Conservation (phyloP, 1,140 invertebrate genomes). For the Luehdorfia chinensis region DNA sequence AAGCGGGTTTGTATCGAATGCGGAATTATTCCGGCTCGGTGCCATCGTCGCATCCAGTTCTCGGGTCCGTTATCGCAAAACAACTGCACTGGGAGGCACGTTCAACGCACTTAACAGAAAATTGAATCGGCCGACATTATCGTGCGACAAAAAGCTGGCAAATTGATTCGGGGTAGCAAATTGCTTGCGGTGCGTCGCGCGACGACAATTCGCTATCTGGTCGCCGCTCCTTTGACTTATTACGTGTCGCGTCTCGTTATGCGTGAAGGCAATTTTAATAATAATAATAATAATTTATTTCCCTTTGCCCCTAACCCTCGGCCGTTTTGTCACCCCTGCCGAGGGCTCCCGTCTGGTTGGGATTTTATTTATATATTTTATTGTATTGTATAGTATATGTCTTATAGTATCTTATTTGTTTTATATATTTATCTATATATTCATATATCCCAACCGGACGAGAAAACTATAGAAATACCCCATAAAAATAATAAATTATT, state of each 20-base stretch:
- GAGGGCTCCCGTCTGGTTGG: too few species aligned
- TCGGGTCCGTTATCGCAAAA: constrained; percentile 32
- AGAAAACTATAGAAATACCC: too few species aligned
- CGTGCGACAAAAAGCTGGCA: constrained; percentile 58
- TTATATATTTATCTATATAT: too few species aligned
- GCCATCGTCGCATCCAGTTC: constrained; percentile 16
- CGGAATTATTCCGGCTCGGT: constrained; percentile 12
- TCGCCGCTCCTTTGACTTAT: constrained; percentile 17
- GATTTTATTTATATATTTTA: too few species aligned
- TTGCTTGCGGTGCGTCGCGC: constrained; percentile 43
- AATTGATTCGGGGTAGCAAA: constrained; percentile 68
- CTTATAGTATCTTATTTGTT: too few species aligned
- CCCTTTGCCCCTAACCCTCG: too few species aligned
- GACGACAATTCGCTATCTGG: constrained; percentile 24
- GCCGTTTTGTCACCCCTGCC: too few species aligned
- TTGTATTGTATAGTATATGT: too few species aligned
- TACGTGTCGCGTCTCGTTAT: constrained; percentile 18
- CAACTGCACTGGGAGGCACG: constrained; percentile 27
- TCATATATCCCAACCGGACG: too few species aligned
- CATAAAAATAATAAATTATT: too few species aligned
- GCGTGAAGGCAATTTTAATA: constrained; percentile 1
- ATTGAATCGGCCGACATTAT: constrained; percentile 58
- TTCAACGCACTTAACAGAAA: constrained; percentile 42
- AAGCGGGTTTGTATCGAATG: too few species aligned
- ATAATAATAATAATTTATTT: too few species aligned